Evolutionary conservation across 2,113 vertebrate species (phyloP), one percentile per base, ranked within the genome.

Genomic region (Caracal caracal): DNA sequence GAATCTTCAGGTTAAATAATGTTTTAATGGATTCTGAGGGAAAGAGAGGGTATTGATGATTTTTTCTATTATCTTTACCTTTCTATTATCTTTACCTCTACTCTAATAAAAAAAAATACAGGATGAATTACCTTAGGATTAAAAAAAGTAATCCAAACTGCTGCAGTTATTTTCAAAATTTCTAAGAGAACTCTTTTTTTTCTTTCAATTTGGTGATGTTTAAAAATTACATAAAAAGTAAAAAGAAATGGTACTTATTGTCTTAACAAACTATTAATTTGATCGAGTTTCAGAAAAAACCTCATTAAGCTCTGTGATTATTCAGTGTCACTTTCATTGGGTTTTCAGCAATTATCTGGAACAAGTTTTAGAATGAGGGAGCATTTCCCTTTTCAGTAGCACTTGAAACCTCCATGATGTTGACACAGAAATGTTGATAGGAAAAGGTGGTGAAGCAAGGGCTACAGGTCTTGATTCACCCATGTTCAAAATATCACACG

Each of bases 341-440:
- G 40, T 96, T 98, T 98, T 97, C 93, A 97, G 95, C 93, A 98
- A 93, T 97, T 97, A 95, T 94, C 92, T 97, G 95, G 85, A 97
- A 94, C 49, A 20, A 0, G 47, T 80, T 98, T 97, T 81, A 94
- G 95, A 97, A 96, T 61, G 94, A 88, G 96, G 5, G 40, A 73
- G 66, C 40, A 40, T 90, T 85, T 85, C 71, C 85, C 43, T 94
- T 97, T 95, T 79, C 80, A 92, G 89, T 70, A 96, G 93, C 90
- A 96, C 95, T 98, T 95, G 90, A 98, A 83, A 85, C 63, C 91
- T 95, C 95, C 96, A 88, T 98, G 96, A 94, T 96, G 90, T 91
- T 97, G 94, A 97, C 88, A 97, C 92, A 96, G 89, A 98, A 98
- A 96, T 78, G 53, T 81, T 93, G 93, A 96, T 95, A 13, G 26